These are phyloP conservation scores for Scaptomyza caliginosa DNA, from an alignment of 2,888 invertebrate genomes.

Conservation along the genomic window DNA sequence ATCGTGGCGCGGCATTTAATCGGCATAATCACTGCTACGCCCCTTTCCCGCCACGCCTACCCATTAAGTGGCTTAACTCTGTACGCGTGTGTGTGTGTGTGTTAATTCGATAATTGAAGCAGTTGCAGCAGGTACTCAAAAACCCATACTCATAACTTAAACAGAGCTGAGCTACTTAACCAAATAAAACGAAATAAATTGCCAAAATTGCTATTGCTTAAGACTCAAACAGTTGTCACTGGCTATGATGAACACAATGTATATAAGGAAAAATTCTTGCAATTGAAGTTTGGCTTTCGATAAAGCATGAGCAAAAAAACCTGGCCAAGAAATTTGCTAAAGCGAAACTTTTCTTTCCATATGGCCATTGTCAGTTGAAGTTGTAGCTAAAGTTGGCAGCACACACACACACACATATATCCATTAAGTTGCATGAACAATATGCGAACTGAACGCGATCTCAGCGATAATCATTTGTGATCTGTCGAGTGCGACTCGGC, in stretches of 20 bases:
- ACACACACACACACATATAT: slow-evolving; percentile 59
- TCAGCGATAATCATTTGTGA: slow-evolving; percentile 10
- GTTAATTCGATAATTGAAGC: slow-evolving; percentile 55
- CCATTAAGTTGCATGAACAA: slow-evolving; percentile 55
- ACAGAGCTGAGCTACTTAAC: slow-evolving; percentile 19
- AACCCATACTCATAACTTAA: neutral
- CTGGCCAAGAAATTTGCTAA: too few relatives aligned
- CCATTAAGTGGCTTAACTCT: slow-evolving; percentile 29
- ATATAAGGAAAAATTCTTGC: too few relatives aligned
- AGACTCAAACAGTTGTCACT: neutral
- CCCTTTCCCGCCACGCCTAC: neutral
- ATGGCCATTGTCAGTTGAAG: slow-evolving; percentile 34
- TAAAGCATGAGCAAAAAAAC: too few relatives aligned
- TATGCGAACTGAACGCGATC: slow-evolving; percentile 37
- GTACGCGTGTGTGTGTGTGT: neutral
- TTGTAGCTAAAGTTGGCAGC: slow-evolving; percentile 6
- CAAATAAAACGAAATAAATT: slow-evolving; percentile 5
- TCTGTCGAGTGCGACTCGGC: slow-evolving; percentile 37
- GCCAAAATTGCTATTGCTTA: neutral
- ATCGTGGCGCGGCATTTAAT: slow-evolving; percentile 68
- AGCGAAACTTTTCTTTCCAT: slow-evolving; percentile 67
- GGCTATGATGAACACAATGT: neutral
- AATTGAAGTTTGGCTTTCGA: too few relatives aligned
- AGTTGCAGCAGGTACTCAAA: slow-evolving; percentile 46
- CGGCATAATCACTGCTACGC: slow-evolving; percentile 32